Evolutionary conservation across 2,113 vertebrate species (phyloP).

Genomic region (Choloepus hoffmanni): DNA sequence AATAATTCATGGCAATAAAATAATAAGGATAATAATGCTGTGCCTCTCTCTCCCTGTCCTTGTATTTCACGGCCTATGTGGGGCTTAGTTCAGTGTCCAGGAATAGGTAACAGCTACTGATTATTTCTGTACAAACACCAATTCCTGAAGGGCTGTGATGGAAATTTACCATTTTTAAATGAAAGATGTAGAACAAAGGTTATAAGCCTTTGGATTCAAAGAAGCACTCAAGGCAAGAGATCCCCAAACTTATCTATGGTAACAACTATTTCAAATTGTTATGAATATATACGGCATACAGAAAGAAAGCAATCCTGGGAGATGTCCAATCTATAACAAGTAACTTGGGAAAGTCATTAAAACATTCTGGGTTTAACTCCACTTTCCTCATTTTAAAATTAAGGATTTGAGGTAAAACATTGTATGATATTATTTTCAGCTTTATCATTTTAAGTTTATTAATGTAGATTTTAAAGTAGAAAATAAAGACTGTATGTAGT

Average conservation of each 20-base stretch:
- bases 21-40: not conserved
- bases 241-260: not conserved
- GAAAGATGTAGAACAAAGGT: not conserved
- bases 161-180: not conserved
- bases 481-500: not conserved
- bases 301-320: not conserved
- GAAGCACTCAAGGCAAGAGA: not conserved
- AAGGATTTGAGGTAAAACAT: not conserved
- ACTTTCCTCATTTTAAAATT: not conserved
- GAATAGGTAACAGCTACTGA: not conserved
- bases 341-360: not conserved
- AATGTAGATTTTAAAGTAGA: not conserved
- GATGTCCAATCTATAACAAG: not conserved
- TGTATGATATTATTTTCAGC: not conserved
- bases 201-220: not conserved
- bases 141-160: not conserved
- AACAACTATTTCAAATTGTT: not conserved
- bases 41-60: not conserved
- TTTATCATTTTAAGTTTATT: not conserved
- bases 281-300: not conserved
- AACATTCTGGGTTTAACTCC: not conserved
- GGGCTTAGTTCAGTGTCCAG: not conserved
- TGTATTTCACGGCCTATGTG: not conserved
- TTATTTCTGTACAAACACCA: not conserved
- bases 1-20: not conserved